These are phyloP conservation scores for Eupithecia tripunctaria DNA, from an alignment of 2,888 invertebrate species.

Conservation along the genomic window DNA sequence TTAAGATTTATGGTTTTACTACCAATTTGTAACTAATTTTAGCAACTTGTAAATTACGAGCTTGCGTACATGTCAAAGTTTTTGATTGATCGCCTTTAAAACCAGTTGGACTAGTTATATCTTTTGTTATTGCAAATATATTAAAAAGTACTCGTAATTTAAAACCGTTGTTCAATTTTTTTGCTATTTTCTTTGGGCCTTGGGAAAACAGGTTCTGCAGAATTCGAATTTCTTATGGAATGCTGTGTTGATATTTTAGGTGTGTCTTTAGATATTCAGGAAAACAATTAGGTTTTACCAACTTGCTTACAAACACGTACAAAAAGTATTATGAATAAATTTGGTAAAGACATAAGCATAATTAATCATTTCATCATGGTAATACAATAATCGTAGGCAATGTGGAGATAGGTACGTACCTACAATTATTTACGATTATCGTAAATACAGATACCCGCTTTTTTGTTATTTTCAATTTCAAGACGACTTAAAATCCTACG, in stretches of 20 bases:
- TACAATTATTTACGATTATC: neutral
- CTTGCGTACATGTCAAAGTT: constrained; percentile 7
- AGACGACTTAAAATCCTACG: neutral
- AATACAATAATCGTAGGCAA: neutral
- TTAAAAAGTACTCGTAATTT: constrained; percentile 33
- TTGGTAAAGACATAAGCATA: neutral
- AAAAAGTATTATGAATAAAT: neutral
- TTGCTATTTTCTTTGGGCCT: constrained; percentile 41
- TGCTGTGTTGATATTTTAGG: constrained; percentile 36
- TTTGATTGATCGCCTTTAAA: constrained; percentile 17
- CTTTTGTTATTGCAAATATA: constrained; percentile 18
- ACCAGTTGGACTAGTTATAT: constrained; percentile 17
- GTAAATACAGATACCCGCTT: neutral
- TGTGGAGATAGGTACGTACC: neutral
- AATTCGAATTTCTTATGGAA: constrained; percentile 45
- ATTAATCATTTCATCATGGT: neutral
- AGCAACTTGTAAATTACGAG: constrained; percentile 2
- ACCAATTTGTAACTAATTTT: constrained; percentile 12
- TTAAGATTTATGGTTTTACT: constrained; percentile 5
- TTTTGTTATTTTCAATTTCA: neutral
- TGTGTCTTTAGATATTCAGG: constrained; percentile 37
- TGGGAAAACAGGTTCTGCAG: constrained; percentile 39
- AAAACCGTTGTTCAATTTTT: constrained; percentile 33
- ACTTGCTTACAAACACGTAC: neutral
- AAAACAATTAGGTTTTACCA: neutral